Evolutionary conservation across 2,797 vertebrate genomes (phyloP), one percentile per base, ranked within the genome.

Genomic region (Acanthiza pusilla): DNA sequence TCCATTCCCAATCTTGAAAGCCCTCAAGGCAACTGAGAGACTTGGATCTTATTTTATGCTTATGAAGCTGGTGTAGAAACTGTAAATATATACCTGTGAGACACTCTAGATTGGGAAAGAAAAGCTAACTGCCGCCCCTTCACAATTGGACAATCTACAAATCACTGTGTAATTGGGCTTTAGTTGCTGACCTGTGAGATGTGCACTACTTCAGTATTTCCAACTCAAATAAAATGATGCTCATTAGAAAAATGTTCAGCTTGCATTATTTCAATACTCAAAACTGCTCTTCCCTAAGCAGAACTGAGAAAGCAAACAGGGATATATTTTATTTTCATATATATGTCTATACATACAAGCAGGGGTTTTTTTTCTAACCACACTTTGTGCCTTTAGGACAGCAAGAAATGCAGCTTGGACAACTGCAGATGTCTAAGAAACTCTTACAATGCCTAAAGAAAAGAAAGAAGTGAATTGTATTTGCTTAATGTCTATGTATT

Each of bases 81-180:
- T 85, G 90, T 89, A 96, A 94, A 97, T 95, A 88, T 80, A 78
- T 83, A 89, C 80, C 87, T 94, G 74, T 83, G 92, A 95, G 89
- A 95, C 92, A 82, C 57, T 78, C 43, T 36, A 88, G 83, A 91
- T 13, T 88, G 85, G 67, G 80, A 54, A 96, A 96, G 84, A 86
- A 97, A 96, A 96, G 92, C 87, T 94, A 90, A 97, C 91, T 85
- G 78, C 65, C 48, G 11, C 81, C 93, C 86, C 89, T 96, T 91
- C 71, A 54, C 92, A 93, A 89, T 2, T 81, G 94, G 92, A 80
- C 87, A 89, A 68, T 85, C 95, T 92, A 95, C 88, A 95, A 87
- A 84, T 89, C 91, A 78, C 74, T 82, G 20, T 36, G 53, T 89
- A 96, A 96, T 72, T 93, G 84, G 67, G 58, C 65, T 94, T 85